Base-by-base conservation (phyloP, 1,140 invertebrate genomes). In the Episyrphus balteatus region DNA sequence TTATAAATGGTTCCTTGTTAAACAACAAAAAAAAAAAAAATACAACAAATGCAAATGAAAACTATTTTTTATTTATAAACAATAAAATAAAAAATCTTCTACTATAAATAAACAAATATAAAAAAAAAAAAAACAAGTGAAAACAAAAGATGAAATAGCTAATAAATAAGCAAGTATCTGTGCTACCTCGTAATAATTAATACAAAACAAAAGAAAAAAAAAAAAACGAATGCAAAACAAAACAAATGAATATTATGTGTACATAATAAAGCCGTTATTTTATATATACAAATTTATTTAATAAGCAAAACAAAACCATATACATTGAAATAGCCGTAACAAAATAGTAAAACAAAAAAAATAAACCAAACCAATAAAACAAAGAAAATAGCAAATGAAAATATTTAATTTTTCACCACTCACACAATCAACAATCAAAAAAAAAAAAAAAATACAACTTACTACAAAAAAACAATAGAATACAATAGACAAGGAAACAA, bases 371-470 rank as follows among this genome's bases (percentile, higher is more conserved):
- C 12, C 2, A 18, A 41, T 7, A 41, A 50, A 53, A 51, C 33
- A 42, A 51, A 46, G 42, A 21, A 46, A 46, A 53, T 46, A 48
- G 52, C 54, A 57, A 53, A 13, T 51, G 54, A 57, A 56, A 54
- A 55, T 45, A 51, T 46, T 52, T 52, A 48, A 55, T 57, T 56
- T 53, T 51, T 50, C 41, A 58, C 53, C 40, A 46, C 49, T 57
- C 21, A 26, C 21, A 5, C 21, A 51, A 57, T 52, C 51, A 58
- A 46, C 46, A 55, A 50, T 48, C 47, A 47, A 53, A 39, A 39
- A 48, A 38, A 42, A 37, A 39, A 43, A 33, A 44, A 53, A 42
- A 46, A 39, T 9, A 49, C 9, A 15, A 55, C 53, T 40, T 18
- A 44, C 43, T 44, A 34, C 21, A 47, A 41, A 11, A 21, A 40